Evolutionary conservation across 2,797 vertebrate species (phyloP), one percentile per base, ranked within the genome.

Genomic region (Micropoecilia bifurca): DNA sequence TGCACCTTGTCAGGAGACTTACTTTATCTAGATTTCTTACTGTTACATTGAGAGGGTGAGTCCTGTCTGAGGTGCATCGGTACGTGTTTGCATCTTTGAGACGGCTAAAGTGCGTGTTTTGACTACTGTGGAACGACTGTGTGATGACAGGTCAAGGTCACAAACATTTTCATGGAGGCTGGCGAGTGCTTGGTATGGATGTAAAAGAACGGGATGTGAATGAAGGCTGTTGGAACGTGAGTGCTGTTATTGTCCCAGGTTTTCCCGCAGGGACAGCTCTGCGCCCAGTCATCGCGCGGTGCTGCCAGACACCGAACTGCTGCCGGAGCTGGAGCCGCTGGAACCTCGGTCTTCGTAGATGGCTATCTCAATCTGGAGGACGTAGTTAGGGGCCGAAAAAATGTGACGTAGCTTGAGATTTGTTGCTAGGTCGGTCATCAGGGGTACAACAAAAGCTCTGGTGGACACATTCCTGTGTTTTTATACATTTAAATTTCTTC

Each of bases 291-390:
- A 98, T 96, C 97, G 97, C 76, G 96, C 96, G 0, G 96, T 96
- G n/a, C 97, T 96, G 61, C 97, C 97, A 50, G 97, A 97, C 73
- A 96, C 97, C 73, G 96, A 97, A 92, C 97, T 98, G 84, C 97
- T 96, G 0, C 97, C 97, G 84, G 98, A 98, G 91, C 97, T 97
- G 82, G 98, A 98, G 84, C 97, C 97, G 0, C 98, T 99, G 94
- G 98, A 98, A 90, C 98, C 97, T 55, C 97, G 95, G 91, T 99
- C 98, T 90, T 99, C 98, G 0, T 98, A 99, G 93, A 99, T 98
- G 83, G 98, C 97, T 90, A 99, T 98, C 94, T 99, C 98, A 39
- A 99, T 99, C 98, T 99, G 94, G 50, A 30, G 33, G 53, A 43
- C 1, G 12, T 0, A 41, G 95, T 95, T 94, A 97, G 94, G 96